These are phyloP conservation scores for Seison nebaliae DNA, from an alignment of 1,140 invertebrate species.

Conservation along the genomic window DNA sequence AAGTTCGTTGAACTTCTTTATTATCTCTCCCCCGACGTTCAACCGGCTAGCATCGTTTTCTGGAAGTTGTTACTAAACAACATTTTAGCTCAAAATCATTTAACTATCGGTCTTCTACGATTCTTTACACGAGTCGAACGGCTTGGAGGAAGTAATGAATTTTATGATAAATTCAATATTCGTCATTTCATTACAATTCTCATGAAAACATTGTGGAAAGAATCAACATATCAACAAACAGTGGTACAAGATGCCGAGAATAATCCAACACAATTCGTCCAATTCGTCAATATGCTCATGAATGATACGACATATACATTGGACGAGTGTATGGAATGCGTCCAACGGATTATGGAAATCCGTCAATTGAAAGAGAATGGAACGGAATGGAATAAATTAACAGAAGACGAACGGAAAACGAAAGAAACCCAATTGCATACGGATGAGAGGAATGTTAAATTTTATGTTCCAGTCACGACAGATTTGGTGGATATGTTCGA, in stretches of 20 bases:
- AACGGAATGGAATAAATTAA: slow-evolving; percentile 37
- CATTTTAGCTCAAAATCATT: slow-evolving; percentile 46
- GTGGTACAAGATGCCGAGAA: slow-evolving; percentile 34
- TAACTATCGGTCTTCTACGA: slow-evolving; percentile 71
- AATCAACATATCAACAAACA: slow-evolving; percentile 27
- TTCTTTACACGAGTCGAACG: slow-evolving; percentile 95
- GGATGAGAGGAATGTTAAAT: slow-evolving; percentile 72
- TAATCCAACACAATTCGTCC: slow-evolving; percentile 50
- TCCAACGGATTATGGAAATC: slow-evolving; percentile 77
- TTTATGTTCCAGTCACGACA: slow-evolving; percentile 67
- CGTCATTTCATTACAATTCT: slow-evolving; percentile 87
- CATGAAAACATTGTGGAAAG: slow-evolving; percentile 41
- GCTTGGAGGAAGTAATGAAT: slow-evolving; percentile 79
- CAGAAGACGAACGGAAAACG: slow-evolving; percentile 43
- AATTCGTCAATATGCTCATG: slow-evolving; percentile 96
- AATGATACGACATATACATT: slow-evolving; percentile 89
- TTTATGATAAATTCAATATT: slow-evolving; percentile 96
- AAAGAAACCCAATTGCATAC: slow-evolving; percentile 48
- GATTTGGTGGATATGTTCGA: slow-evolving; percentile 95
- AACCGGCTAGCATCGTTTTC: slow-evolving; percentile 37
- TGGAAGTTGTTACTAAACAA: slow-evolving; percentile 49
- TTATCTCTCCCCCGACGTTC: slow-evolving; percentile 55
- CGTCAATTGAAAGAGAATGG: slow-evolving; percentile 55
- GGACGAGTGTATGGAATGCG: slow-evolving; percentile 71
- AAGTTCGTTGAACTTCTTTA: slow-evolving; percentile 71